Conservation (phyloP, 2,113 vertebrate genomes). For the Dasyurus viverrinus region DNA sequence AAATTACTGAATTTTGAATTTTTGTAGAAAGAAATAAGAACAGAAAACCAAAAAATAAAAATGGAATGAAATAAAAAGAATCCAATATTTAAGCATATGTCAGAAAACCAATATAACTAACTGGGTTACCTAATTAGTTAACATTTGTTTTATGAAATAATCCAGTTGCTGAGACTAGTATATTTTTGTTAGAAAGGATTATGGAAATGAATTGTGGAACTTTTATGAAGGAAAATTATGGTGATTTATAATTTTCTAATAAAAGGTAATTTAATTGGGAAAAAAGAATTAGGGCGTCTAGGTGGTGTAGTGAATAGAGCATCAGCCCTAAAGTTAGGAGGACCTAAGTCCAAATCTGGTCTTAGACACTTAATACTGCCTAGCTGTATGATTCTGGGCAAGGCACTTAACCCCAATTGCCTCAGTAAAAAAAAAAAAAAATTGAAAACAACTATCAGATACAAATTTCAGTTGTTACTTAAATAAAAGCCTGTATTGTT, state of each 20-base stretch:
- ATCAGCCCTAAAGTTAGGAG: too few species aligned
- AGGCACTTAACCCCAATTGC: too few species aligned
- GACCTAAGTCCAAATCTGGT: too few species aligned
- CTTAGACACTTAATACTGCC: too few species aligned
- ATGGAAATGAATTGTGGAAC: neutral
- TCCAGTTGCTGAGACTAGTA: neutral
- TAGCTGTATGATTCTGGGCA: too few species aligned
- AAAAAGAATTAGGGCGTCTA: neutral
- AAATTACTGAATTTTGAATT: neutral
- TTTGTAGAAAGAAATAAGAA: neutral
- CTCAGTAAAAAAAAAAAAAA: neutral
- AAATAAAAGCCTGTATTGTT: neutral
- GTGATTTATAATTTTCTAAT: conserved; percentile 10
- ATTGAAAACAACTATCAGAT: neutral
- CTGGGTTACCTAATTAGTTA: neutral
- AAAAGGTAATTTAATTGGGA: conserved; percentile 29
- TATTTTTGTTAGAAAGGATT: neutral
- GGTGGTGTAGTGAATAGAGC: too few species aligned
- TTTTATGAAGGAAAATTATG: neutral
- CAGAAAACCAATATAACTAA: neutral
- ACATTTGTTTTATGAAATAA: neutral
- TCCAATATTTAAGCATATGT: neutral
- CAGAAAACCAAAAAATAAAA: conserved; percentile 7
- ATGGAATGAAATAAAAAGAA: neutral
- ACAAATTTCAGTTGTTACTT: neutral